Percentiles rank a stretch among this genome's conserved stretches.
These are phyloP conservation scores for Rostratula benghalensis DNA, from an alignment of 2,113 vertebrate species.

Conservation along the genomic window DNA sequence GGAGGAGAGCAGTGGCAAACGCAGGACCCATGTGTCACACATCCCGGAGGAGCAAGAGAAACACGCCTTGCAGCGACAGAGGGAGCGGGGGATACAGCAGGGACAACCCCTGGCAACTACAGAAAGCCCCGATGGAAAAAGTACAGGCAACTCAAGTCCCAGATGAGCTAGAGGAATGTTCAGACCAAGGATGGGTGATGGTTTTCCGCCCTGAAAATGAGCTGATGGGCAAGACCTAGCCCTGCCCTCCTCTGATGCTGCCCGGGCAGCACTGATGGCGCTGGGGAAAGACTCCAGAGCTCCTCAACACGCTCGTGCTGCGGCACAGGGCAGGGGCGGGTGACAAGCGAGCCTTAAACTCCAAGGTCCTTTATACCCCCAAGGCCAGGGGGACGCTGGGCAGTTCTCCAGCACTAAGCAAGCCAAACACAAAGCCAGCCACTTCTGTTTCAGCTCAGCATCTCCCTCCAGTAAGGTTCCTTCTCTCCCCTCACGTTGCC, in stretches of 20 bases:
- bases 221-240: not conserved
- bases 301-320: rapidly evolving
- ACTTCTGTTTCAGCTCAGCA: not conserved
- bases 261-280: not conserved
- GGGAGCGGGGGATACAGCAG: not conserved
- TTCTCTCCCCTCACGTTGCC: not conserved
- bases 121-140: not conserved
- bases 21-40: rapidly evolving
- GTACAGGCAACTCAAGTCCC: rapidly evolving
- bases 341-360: not conserved
- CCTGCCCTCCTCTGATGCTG: not conserved
- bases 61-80: not conserved
- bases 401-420: not conserved
- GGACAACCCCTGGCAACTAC: not conserved
- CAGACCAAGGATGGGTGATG: not conserved
- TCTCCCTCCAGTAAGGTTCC: not conserved
- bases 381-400: rapidly evolving
- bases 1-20: not conserved
- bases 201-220: not conserved
- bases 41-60: not conserved
- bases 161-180: not conserved
- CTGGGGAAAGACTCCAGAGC: not conserved
- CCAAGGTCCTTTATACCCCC: not conserved
- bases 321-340: not conserved
- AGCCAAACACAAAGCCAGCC: rapidly evolving